Evolutionary conservation across 2,797 vertebrate species (phyloP), one percentile per base, ranked within the genome.

Genomic region (Hyperoplus lanceolatus): DNA sequence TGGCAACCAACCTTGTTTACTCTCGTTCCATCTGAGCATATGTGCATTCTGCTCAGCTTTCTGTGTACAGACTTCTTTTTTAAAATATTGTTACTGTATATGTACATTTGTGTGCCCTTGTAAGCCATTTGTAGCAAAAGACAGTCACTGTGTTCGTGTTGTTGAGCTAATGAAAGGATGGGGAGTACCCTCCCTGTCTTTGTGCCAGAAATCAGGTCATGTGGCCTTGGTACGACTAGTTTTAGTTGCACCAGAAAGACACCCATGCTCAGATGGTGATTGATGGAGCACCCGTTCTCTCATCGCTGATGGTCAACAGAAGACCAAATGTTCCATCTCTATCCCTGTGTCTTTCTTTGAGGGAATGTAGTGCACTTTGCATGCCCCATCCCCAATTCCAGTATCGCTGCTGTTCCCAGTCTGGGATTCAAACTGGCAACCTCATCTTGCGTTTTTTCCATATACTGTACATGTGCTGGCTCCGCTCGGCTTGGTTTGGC

Each of bases 351-450:
- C 62, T 77, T 18, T 68, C 53, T 66, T 48, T 64, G 42, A 70
- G 21, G 39, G 6, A 79, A 62, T 53, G 45, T 4, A 38, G 49
- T 51, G 21, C 41, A 8, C 51, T 54, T 12, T 46, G 16, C 38
- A n/a, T 4, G 13, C 49, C 56, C 15, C 2, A 4, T 38, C 16
- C 74, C 18, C 49, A 55, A 42, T 72, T 72, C 63, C n/a, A 84
- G 29, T 81, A 79, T 77, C 75, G 62, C 62, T 5, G 41, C 41
- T 49, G 68, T 48, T 70, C 68, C 0, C 29, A 29, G 3, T 29
- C 29, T 29, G 8, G 81, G 81, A 87, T 77, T 87, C 55, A 80
- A 83, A 87, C 70, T 9, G 80, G 59, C 80, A 83, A 29, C 29
- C 29, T 29, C 29, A 29, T 29, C 29, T 29, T 29, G 29, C 29